Base-by-base conservation (phyloP, 2,113 vertebrate genomes). In the Psephotus haematonotus region DNA sequence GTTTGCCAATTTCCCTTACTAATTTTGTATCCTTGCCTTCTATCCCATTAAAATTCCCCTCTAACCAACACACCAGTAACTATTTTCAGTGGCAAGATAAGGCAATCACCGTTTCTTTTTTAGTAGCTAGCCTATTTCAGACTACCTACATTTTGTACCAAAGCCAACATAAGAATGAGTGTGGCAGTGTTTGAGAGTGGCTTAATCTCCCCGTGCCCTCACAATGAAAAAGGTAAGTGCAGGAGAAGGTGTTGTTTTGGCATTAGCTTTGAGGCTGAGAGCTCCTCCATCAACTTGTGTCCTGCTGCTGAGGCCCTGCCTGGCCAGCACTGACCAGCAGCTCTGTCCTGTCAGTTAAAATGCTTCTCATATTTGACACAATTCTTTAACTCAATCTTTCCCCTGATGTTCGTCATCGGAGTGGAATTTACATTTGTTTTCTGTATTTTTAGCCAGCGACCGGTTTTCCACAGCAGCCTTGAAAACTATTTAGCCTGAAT, bases 361-460 rank as follows among this genome's bases (percentile, higher is more conserved):
- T 97, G 20, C 60, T 70, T 95, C 85, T 94, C 92, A 95, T 96
- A 95, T 94, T 90, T 94, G 82, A 88, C 86, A 92, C 85, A 78
- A 75, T 86, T 86, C 93, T 88, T 84, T 17, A 60, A 88, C 72
- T 92, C 90, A 28, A 55, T 86, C 88, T 96, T 96, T 86, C 93
- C 93, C 31, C 80, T 75, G 76, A 23, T 53, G 50, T 49, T 69
- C 37, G 72, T 95, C 95, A 96, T 31, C 4, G 23, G 33, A 60
- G 82, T 82, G 95, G 96, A 96, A 97, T 96, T 96, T 92, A 86
- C 92, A 86, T 90, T 96, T 83, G 72, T 88, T 95, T 88, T 65
- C 90, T 50, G 44, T 96, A 94, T 96, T 96, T 97, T 94, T 93
- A 96, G 95, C 86, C 70, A 53, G 39, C 5, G 49, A 69, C 22